Conservation (phyloP, 2,113 vertebrate genomes). For the Dissostichus mawsoni region DNA sequence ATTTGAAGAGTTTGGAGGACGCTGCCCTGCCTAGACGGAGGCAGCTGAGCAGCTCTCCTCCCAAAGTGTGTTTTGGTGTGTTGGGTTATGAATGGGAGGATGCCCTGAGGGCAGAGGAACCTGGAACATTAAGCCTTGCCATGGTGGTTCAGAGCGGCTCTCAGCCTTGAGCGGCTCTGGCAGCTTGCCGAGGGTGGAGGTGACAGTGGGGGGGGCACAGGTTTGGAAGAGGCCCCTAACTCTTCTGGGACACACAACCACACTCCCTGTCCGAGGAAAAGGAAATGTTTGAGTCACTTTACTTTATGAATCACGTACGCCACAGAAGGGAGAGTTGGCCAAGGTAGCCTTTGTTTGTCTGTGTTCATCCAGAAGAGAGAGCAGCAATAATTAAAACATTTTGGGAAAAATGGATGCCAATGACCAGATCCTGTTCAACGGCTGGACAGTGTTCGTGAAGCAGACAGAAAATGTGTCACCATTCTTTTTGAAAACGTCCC, state of each 20-base stretch:
- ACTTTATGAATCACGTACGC: conserved; percentile 25
- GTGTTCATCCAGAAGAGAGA: conserved; percentile 6
- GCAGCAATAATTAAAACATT: conserved; percentile 7
- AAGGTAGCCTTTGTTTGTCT: neutral
- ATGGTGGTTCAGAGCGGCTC: conserved; percentile 61
- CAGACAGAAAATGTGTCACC: neutral
- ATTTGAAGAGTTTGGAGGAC: conserved; percentile 46
- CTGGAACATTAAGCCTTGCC: conserved; percentile 78
- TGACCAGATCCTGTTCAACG: neutral
- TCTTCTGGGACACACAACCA: conserved; percentile 43
- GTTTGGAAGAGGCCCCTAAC: conserved; percentile 54
- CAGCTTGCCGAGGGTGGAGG: conserved; percentile 67
- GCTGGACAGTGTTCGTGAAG: neutral
- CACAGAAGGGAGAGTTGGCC: conserved; percentile 32
- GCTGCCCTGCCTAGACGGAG: conserved; percentile 34
- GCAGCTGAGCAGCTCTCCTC: conserved; percentile 51
- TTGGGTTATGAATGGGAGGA: conserved; percentile 55
- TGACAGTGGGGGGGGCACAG: conserved; percentile 36
- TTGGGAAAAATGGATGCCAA: neutral
- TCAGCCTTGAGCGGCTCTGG: conserved; percentile 77
- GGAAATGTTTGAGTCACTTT: conserved; percentile 38
- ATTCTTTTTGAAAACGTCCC: conserved; percentile 1
- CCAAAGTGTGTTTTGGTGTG: conserved; percentile 58
- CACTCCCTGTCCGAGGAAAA: conserved; percentile 10
- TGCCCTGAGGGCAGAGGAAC: conserved; percentile 73